These are phyloP conservation scores for Melikaiella ostensackeni DNA, from an alignment of 2,888 invertebrate species.

Conservation along the genomic window DNA sequence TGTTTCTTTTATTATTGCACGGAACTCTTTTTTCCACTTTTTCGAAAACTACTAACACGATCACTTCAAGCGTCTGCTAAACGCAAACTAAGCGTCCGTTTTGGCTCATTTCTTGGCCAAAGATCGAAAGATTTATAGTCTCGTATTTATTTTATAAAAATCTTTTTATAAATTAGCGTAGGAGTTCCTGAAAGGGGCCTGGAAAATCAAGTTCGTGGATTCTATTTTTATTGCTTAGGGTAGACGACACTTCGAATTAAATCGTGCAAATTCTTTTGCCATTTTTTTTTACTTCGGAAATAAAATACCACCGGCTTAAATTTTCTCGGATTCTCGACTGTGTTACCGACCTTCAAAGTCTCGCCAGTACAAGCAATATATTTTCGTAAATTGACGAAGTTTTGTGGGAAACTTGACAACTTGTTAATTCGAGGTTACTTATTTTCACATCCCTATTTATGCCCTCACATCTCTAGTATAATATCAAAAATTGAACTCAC, in stretches of 20 bases:
- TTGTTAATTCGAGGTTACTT: not conserved
- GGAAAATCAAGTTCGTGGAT: not conserved
- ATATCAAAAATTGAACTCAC: not conserved
- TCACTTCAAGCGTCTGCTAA: too few relatives aligned
- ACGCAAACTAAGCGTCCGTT: too few relatives aligned
- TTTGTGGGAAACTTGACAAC: not conserved
- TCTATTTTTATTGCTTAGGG: not conserved
- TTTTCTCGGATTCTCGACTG: not conserved
- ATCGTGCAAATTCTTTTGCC: not conserved
- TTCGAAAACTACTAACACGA: too few relatives aligned
- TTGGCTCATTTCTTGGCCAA: too few relatives aligned
- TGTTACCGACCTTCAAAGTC: not conserved
- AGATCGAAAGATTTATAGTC: not conserved
- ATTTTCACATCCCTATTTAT: not conserved
- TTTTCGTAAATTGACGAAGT: not conserved
- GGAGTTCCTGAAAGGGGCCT: not conserved
- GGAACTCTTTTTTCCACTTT: too few relatives aligned
- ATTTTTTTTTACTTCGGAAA: not conserved
- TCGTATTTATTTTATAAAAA: not conserved
- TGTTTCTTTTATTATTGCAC: too few relatives aligned
- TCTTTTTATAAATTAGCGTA: conserved; percentile 11
- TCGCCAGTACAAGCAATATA: not conserved
- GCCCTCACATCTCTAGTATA: not conserved
- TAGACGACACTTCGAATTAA: not conserved
- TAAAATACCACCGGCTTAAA: not conserved